Conservation (phyloP, 2,888 invertebrate species). For the Galerucella nymphaeae region DNA sequence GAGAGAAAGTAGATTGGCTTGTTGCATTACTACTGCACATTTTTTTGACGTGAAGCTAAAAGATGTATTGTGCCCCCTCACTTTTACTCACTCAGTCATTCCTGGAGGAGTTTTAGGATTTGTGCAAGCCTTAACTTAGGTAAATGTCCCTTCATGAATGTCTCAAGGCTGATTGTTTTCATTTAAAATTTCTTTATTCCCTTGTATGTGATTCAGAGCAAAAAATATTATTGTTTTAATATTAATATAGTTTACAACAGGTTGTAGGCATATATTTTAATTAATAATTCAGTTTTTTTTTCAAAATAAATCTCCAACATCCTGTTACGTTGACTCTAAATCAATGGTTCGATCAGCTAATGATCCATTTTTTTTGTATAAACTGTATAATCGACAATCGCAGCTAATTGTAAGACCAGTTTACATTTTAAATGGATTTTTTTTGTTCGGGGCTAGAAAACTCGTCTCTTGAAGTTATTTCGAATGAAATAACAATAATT, state of each 20-base stretch:
- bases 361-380: conserved; percentile 12
- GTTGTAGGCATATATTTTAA: conserved; percentile 11
- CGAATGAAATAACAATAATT: too few relatives aligned
- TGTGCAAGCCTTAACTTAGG: too few relatives aligned
- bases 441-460: neutral
- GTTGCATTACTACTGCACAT: too few relatives aligned
- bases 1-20: too few relatives aligned
- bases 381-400: conserved; percentile 1
- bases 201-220: neutral
- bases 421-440: neutral
- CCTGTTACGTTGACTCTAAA: conserved; percentile 20
- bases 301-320: conserved; percentile 25
- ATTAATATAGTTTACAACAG: conserved; percentile 12
- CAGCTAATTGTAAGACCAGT: neutral
- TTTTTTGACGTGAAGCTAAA: too few relatives aligned
- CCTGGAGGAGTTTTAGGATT: too few relatives aligned
- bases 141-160: too few relatives aligned
- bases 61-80: too few relatives aligned
- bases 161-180: too few relatives aligned
- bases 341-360: conserved; percentile 7
- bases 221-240: conserved; percentile 7
- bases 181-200: too few relatives aligned
- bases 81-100: too few relatives aligned
- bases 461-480: neutral
- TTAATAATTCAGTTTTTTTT: conserved; percentile 18